Evolutionary conservation across 2,113 vertebrate genomes (phyloP).

Genomic region (Heterotilapia buettikoferi): DNA sequence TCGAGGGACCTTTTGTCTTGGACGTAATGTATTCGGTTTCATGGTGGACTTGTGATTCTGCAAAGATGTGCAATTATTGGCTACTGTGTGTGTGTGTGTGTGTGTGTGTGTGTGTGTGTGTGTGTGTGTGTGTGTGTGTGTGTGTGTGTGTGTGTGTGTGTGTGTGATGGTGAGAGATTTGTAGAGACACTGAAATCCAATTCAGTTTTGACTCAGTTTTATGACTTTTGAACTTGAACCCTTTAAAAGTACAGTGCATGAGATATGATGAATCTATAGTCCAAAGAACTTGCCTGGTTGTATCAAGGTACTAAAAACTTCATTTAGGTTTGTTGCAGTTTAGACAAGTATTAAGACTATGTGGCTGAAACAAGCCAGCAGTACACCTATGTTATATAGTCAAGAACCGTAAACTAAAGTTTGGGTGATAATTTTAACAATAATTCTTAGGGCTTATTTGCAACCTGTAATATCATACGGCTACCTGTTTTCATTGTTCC

Average conservation of each 20-base stretch:
- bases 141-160: rapidly evolving
- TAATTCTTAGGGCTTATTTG: not conserved
- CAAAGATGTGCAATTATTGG: slow-evolving; percentile 31
- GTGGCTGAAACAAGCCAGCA: not conserved
- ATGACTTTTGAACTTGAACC: not conserved
- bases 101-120: not conserved
- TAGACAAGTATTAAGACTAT: not conserved
- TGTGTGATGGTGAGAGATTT: not conserved
- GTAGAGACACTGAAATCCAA: not conserved
- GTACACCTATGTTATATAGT: not conserved
- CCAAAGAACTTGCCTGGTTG: not conserved
- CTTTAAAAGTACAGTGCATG: not conserved
- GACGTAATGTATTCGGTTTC: slow-evolving; percentile 32
- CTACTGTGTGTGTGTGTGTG: not conserved
- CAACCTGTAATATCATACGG: not conserved
- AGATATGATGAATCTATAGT: not conserved
- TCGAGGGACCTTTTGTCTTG: slow-evolving; percentile 34
- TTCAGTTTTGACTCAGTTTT: not conserved
- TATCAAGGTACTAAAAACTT: not conserved
- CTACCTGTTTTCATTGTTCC: not conserved
- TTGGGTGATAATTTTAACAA: not conserved
- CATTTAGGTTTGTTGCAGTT: not conserved
- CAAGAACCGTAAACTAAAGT: not conserved
- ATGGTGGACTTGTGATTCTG: slow-evolving; percentile 28
- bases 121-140: not conserved